These are phyloP conservation scores for Rhopilema esculentum DNA, from an alignment of 30 jellyfish, hydroid and myxozoan genomes.

Conservation along the genomic window DNA sequence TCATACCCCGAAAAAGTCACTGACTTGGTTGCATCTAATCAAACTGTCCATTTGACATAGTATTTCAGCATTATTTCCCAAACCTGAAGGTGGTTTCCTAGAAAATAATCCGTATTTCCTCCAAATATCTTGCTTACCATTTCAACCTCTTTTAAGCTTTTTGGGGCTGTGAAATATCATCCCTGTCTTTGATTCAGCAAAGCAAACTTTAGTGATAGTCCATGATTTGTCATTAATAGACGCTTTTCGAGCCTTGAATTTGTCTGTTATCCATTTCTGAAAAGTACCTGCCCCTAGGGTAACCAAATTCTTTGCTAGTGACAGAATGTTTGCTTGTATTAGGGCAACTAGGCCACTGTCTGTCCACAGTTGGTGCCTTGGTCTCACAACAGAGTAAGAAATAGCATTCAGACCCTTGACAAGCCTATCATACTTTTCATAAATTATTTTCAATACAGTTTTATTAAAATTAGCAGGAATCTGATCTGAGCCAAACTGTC, in stretches of 20 bases:
- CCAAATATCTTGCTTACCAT: too few relatives aligned
- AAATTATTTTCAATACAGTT: constrained; percentile 16
- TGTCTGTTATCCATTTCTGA: constrained; percentile 91
- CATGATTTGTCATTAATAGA: constrained; percentile 51
- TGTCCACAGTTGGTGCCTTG: constrained; percentile 80
- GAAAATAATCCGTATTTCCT: too few relatives aligned
- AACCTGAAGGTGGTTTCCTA: too few relatives aligned
- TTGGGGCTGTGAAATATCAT: not conserved
- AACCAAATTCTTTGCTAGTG: constrained; percentile 79
- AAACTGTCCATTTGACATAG: too few relatives aligned
- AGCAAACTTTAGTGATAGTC: constrained; percentile 87
- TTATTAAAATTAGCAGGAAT: constrained; percentile 52
- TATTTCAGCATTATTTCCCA: too few relatives aligned
- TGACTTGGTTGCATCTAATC: too few relatives aligned
- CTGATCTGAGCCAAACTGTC: constrained; percentile 90
- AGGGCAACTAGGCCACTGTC: constrained; percentile 98
- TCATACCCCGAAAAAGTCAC: too few relatives aligned
- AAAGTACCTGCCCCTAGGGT: constrained; percentile 97
- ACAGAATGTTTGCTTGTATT: constrained; percentile 72
- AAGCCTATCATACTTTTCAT: constrained; percentile 28
- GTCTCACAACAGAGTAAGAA: constrained; percentile 59
- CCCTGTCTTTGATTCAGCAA: constrained; percentile 71
- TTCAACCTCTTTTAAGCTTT: not conserved
- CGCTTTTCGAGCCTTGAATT: constrained; percentile 62
- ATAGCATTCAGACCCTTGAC: constrained; percentile 62